phyloP scores from a whole-genome alignment of 2,113 vertebrate species.

The Murina feae region DNA sequence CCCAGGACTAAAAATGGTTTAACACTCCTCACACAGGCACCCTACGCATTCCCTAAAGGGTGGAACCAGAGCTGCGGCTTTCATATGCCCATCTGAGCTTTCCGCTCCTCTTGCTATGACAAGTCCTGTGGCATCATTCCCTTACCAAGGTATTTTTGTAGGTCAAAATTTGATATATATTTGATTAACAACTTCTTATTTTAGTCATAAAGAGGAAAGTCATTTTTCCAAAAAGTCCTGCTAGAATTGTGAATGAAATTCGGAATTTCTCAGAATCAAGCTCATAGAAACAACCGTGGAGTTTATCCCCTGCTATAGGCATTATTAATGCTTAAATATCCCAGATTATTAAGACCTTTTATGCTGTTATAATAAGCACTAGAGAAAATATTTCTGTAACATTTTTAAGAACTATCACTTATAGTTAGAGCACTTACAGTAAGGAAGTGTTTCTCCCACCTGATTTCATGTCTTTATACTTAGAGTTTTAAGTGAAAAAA shows the following conservation, averaged over 20 bases:
- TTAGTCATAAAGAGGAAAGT: not conserved
- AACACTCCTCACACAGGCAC: not conserved
- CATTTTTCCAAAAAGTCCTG: not conserved
- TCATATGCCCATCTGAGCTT: not conserved
- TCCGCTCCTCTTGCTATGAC: not conserved
- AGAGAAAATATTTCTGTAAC: not conserved
- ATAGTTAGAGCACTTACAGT: not conserved
- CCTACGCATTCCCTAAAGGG: not conserved
- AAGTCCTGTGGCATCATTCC: not conserved
- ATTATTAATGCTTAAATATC: slow-evolving; percentile 13
- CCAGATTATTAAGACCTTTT: slow-evolving; percentile 5
- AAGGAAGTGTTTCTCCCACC: slow-evolving; percentile 11
- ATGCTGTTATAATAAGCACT: slow-evolving; percentile 20
- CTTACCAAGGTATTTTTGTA: not conserved
- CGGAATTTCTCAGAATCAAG: not conserved
- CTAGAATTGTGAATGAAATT: not conserved
- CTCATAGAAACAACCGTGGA: not conserved
- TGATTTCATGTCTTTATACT: not conserved
- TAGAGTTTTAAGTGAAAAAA: slow-evolving; percentile 19
- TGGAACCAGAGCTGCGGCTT: not conserved
- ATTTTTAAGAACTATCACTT: slow-evolving; percentile 23
- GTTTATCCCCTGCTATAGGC: not conserved
- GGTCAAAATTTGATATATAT: not conserved
- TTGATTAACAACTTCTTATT: not conserved
- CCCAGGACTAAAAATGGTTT: not conserved